Percentiles rank a stretch among this genome's conserved stretches.
Conservation (phyloP, 2,888 invertebrate species). For the Encarsia formosa region DNA sequence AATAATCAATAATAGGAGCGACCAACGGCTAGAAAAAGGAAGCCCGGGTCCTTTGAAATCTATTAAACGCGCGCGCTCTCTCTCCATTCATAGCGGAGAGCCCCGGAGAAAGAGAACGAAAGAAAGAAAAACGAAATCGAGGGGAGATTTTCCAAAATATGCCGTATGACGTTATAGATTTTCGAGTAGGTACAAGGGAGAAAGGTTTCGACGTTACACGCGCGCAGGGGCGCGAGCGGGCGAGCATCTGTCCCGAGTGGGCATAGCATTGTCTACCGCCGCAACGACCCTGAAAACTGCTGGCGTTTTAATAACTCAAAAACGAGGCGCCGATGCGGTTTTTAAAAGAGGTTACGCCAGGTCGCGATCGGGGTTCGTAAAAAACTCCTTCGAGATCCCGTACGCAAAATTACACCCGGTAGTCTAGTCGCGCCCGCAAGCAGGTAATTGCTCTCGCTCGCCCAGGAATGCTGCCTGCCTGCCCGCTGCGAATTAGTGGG, state of each 20-base stretch:
- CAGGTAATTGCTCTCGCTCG: constrained; percentile 23
- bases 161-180: neutral
- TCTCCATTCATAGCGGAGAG: too few relatives aligned
- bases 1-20: neutral
- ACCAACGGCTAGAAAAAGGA: constrained; percentile 1
- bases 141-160: constrained; percentile 13
- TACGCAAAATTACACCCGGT: constrained; percentile 30
- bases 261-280: constrained; percentile 7
- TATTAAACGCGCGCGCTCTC: constrained; percentile 14
- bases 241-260: constrained; percentile 1
- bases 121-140: neutral
- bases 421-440: constrained; percentile 27
- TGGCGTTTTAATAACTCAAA: neutral
- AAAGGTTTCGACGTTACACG: too few relatives aligned
- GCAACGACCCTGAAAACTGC: too few relatives aligned
- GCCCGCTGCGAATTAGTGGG: too few relatives aligned
- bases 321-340: neutral
- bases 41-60: constrained; percentile 12
- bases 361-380: neutral
- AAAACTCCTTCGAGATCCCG: too few relatives aligned
- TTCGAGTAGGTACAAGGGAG: too few relatives aligned
- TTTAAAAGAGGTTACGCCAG: constrained; percentile 15
- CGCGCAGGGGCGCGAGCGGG: neutral
- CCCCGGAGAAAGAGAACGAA: neutral
- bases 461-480: constrained; percentile 15